Conservation (phyloP, 1,140 invertebrate genomes). For the Macrobrachium rosenbergii region DNA sequence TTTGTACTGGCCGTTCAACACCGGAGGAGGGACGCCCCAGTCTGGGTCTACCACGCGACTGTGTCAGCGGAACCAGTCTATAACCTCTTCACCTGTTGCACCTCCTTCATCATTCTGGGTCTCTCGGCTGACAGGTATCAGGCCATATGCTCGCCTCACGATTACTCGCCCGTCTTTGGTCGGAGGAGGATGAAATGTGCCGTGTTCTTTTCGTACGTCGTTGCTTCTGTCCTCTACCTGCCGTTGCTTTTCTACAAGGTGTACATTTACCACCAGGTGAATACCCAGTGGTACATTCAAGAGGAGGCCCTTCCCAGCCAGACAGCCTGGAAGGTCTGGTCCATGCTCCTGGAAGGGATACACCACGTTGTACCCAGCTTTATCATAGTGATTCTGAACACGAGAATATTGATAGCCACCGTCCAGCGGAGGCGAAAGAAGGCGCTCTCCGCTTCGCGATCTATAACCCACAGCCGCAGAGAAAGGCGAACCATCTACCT, state of each 20-base stretch:
- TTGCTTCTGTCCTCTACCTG: constrained; percentile 39
- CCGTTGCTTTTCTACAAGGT: constrained; percentile 42
- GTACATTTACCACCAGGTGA: constrained; percentile 6
- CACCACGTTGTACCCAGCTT: constrained; percentile 52
- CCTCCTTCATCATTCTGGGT: constrained; percentile 51
- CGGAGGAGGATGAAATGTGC: constrained; percentile 14
- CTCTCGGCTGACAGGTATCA: constrained; percentile 36
- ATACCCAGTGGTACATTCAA: constrained; percentile 13
- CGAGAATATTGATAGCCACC: constrained; percentile 28
- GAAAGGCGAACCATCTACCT: constrained; percentile 36
- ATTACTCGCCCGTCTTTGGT: constrained; percentile 16
- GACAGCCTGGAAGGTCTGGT: constrained; percentile 39
- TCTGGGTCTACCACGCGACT: constrained; percentile 52
- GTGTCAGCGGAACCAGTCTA: constrained; percentile 49
- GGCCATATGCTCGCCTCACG: constrained; percentile 9
- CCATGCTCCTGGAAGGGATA: constrained; percentile 28
- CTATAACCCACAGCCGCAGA: neutral
- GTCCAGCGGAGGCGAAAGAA: neutral
- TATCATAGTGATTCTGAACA: constrained; percentile 33
- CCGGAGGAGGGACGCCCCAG: neutral
- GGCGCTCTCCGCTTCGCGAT: neutral
- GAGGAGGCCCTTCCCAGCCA: constrained; percentile 15
- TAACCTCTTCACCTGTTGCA: constrained; percentile 55
- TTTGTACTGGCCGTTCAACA: neutral
- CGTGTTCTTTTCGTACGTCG: constrained; percentile 12